phyloP scores from a whole-genome alignment of 2,888 invertebrate genomes.

The Myopa testacea region DNA sequence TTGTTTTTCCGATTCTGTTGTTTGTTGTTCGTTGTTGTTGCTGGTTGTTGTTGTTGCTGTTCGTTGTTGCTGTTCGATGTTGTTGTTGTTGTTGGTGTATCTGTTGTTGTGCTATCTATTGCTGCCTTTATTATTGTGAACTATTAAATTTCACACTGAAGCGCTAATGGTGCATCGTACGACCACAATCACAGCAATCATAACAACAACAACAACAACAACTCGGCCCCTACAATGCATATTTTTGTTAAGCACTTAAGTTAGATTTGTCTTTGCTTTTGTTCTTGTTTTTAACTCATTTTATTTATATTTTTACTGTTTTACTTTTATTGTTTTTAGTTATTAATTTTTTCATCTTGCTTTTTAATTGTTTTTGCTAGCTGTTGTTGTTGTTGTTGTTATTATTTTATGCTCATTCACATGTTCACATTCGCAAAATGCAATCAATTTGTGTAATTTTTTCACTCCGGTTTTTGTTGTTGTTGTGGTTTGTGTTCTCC shows the following conservation, averaged over 20 bases:
- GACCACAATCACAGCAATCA: conserved; percentile 42
- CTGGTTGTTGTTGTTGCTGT: not conserved
- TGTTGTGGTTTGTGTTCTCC: not conserved
- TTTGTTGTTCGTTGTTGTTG: conserved; percentile 12
- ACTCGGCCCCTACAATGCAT: conserved; percentile 6
- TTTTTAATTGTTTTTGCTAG: not conserved
- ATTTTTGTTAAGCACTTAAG: not conserved
- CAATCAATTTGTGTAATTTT: conserved; percentile 8
- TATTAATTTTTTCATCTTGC: not conserved
- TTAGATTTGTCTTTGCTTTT: not conserved
- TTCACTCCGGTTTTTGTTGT: not conserved
- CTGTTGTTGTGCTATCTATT: not conserved
- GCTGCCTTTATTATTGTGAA: conserved; percentile 16
- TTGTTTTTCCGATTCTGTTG: not conserved
- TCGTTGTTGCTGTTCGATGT: no score
- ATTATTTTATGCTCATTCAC: not conserved
- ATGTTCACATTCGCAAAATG: conserved; percentile 12
- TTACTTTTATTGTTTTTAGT: not conserved
- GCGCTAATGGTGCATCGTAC: conserved; percentile 54
- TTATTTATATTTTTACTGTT: not conserved
- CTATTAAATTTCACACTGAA: conserved; percentile 61
- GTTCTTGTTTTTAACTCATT: not conserved
- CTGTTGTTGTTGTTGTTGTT: not conserved
- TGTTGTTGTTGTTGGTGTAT: conserved; percentile 5
- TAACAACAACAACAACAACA: conserved; percentile 19